phyloP scores from a whole-genome alignment of 2,797 vertebrate genomes.

The Sebastes iracundus region DNA sequence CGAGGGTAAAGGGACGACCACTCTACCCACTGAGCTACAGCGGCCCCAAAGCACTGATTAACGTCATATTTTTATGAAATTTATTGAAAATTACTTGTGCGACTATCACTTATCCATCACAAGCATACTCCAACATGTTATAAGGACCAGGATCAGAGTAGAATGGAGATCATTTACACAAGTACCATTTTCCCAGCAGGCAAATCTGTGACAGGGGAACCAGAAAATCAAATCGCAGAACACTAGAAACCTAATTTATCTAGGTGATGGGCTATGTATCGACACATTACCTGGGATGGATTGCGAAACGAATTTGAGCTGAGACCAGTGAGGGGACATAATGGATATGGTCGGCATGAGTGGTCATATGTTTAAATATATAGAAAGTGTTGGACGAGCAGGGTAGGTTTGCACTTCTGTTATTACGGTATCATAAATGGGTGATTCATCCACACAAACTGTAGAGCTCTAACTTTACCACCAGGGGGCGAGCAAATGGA shows the following conservation, averaged over 20 bases:
- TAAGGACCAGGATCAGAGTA: not conserved
- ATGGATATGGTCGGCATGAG: slow-evolving; percentile 3
- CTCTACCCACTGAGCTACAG: too few species aligned
- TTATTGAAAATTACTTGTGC: too few species aligned
- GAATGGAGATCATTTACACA: not conserved
- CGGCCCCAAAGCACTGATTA: too few species aligned
- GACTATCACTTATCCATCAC: not conserved
- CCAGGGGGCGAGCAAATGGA: too few species aligned
- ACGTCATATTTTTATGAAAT: too few species aligned
- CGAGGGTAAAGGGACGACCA: too few species aligned
- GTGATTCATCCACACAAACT: too few species aligned
- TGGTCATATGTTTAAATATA: slow-evolving; percentile 3
- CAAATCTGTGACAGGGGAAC: slow-evolving; percentile 3
- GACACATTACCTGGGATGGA: slow-evolving; percentile 3
- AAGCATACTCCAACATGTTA: not conserved
- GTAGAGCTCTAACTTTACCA: too few species aligned
- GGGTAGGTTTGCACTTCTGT: too few species aligned
- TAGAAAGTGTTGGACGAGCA: not conserved
- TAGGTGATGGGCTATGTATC: too few species aligned
- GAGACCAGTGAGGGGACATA: not conserved
- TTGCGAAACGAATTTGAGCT: slow-evolving; percentile 11
- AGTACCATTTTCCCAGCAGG: not conserved
- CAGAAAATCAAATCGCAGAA: not conserved
- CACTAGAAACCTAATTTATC: not conserved
- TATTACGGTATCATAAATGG: too few species aligned